These are phyloP conservation scores for Protonemura montana DNA, from an alignment of 2,888 invertebrate genomes.

Conservation along the genomic window DNA sequence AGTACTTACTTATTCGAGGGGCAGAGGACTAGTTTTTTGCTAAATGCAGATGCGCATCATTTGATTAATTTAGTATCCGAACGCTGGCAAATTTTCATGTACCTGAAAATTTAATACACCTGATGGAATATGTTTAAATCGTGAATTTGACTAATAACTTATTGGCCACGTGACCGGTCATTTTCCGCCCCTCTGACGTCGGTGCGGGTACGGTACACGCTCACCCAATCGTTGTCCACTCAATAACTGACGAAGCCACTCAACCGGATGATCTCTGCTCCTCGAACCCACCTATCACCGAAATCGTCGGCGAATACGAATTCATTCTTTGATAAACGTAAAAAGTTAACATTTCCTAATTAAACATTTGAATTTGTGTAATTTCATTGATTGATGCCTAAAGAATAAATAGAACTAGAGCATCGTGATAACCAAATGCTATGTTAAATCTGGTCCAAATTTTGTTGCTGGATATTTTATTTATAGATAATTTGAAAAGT, in stretches of 20 bases:
- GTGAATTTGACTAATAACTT: background rate
- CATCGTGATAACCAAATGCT: no score
- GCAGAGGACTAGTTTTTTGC: slow-evolving; percentile 2
- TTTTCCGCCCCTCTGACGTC: background rate
- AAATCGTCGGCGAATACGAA: no score
- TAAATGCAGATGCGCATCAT: background rate
- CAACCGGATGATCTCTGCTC: no score
- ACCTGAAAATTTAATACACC: background rate
- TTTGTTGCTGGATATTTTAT: background rate
- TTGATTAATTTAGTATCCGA: background rate
- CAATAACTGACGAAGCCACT: no score
- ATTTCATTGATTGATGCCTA: no score
- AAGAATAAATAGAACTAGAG: no score
- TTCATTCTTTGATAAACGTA: no score
- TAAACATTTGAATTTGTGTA: no score
- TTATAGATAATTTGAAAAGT: background rate
- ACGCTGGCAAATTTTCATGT: background rate
- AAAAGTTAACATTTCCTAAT: no score
- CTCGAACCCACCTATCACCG: no score
- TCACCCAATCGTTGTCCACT: background rate
- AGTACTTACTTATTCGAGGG: background rate
- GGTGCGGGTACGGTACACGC: background rate
- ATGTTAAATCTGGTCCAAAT: no score
- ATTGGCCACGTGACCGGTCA: background rate
- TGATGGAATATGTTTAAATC: background rate